These are phyloP conservation scores for Melanocharis versteri DNA, from an alignment of 2,113 vertebrate genomes.

Conservation along the genomic window DNA sequence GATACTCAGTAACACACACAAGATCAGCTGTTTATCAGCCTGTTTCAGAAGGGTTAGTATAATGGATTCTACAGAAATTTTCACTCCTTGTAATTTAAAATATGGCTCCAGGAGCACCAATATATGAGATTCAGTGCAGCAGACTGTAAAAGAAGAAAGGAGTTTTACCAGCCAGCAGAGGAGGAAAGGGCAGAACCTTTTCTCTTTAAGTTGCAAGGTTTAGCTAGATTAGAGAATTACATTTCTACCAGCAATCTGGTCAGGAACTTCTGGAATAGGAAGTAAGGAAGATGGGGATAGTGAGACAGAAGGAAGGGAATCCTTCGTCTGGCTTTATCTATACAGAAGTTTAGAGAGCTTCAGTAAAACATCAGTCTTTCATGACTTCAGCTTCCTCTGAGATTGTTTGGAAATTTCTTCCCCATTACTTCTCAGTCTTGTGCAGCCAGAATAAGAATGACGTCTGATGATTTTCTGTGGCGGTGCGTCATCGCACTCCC, in stretches of 20 bases:
- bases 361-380: neutral
- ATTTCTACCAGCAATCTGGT: neutral
- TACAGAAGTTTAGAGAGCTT: neutral
- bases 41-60: neutral
- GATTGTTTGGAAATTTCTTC: neutral
- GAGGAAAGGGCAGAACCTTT: neutral
- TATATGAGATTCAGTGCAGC: neutral
- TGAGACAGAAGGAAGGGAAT: neutral
- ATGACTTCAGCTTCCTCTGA: neutral
- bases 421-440: neutral
- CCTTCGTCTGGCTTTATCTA: neutral
- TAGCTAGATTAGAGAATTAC: neutral
- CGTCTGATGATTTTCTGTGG: neutral
- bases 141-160: neutral
- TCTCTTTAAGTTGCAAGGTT: neutral
- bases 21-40: slow-evolving; percentile 17
- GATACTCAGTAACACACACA: slow-evolving; percentile 13
- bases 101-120: neutral
- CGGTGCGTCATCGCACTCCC: too few relatives aligned
- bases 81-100: slow-evolving; percentile 43
- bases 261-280: neutral
- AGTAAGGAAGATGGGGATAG: neutral
- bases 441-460: neutral
- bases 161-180: neutral
- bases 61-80: slow-evolving; percentile 48